phyloP scores from a whole-genome alignment of 2,888 invertebrate species.

The Pyrocoelia pectoralis region DNA sequence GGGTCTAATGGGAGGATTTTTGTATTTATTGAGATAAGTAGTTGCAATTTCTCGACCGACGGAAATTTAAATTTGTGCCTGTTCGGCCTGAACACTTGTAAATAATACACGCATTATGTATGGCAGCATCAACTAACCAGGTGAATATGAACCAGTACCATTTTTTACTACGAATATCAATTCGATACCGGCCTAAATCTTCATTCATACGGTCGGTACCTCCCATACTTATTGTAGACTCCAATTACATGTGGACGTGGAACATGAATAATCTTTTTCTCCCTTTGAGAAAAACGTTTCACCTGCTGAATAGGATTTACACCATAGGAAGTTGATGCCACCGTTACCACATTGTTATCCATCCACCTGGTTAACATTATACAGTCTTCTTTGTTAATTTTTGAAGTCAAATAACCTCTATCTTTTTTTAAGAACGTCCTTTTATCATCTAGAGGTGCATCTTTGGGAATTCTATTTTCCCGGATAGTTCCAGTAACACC shows the following conservation, averaged over 20 bases:
- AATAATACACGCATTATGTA: neutral
- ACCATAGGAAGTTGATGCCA: slow-evolving; percentile 39
- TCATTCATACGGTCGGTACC: no score
- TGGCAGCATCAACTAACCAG: neutral
- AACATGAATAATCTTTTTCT: no score
- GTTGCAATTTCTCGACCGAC: slow-evolving; percentile 3
- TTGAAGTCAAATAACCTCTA: slow-evolving; percentile 22
- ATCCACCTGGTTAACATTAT: slow-evolving; percentile 42
- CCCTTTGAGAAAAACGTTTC: no score
- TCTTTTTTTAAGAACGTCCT: slow-evolving; percentile 26
- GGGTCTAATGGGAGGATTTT: neutral
- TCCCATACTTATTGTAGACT: no score
- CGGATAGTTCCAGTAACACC: slow-evolving; percentile 42
- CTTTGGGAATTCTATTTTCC: slow-evolving; percentile 41
- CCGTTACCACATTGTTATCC: slow-evolving; percentile 47
- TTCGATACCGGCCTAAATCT: no score
- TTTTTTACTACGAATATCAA: no score
- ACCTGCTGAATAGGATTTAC: slow-evolving; percentile 26
- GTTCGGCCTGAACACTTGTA: neutral
- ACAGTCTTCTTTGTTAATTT: slow-evolving; percentile 29
- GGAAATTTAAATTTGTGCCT: neutral
- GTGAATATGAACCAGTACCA: no score
- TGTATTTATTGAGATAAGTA: neutral
- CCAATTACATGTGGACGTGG: no score
- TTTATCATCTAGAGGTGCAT: slow-evolving; percentile 36